phyloP scores from a whole-genome alignment of 2,797 vertebrate species.

The Acridotheres tristis region DNA sequence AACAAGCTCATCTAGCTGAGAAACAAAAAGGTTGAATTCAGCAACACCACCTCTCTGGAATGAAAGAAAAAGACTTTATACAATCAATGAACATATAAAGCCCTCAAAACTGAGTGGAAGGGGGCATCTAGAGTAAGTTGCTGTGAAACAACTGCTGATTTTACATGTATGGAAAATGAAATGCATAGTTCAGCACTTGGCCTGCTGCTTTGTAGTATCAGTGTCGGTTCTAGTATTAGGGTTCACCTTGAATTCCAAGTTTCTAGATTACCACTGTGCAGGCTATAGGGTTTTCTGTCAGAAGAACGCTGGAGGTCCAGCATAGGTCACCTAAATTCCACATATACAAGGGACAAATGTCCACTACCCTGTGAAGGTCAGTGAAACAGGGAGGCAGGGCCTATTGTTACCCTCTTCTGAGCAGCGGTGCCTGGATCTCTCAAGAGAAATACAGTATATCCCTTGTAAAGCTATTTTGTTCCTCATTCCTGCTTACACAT shows the following conservation, averaged over 20 bases:
- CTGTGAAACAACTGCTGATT: neutral
- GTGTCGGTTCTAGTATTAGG: neutral
- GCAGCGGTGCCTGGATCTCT: neutral
- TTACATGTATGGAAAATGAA: neutral
- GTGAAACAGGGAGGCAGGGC: neutral
- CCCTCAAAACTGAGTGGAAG: neutral
- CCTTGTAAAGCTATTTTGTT: neutral
- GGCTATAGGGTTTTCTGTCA: neutral
- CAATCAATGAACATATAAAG: fast-evolving
- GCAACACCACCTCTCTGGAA: neutral
- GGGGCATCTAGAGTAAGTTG: neutral
- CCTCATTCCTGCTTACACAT: neutral
- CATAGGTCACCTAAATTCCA: neutral
- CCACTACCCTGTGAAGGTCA: too few species aligned
- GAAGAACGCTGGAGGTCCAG: neutral
- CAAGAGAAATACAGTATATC: neutral
- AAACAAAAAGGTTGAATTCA: neutral
- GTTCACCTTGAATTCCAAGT: neutral
- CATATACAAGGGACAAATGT: fast-evolving
- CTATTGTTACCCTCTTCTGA: neutral
- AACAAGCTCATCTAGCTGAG: neutral
- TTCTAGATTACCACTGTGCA: fast-evolving
- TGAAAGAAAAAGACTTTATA: neutral
- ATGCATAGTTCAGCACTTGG: neutral
- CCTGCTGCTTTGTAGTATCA: neutral